phyloP scores from a whole-genome alignment of 1,140 invertebrate species.

The Hestina assimilis region DNA sequence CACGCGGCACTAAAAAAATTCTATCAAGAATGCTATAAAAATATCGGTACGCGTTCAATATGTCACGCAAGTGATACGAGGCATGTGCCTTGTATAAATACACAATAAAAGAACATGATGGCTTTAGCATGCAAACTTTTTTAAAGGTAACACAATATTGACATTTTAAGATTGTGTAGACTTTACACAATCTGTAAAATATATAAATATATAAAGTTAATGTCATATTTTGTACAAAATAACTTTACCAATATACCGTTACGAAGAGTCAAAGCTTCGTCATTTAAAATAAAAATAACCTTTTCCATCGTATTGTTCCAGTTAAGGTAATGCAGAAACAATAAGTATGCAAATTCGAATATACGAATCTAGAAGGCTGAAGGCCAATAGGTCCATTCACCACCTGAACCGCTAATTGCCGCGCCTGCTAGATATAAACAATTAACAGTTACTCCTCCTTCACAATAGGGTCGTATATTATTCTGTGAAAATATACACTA shows the following conservation, averaged over 20 bases:
- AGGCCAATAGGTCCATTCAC: constrained; percentile 64
- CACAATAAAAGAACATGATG: background rate
- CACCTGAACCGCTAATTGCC: constrained; percentile 72
- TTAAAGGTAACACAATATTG: too few relatives aligned
- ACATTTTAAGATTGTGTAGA: too few relatives aligned
- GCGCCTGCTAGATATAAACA: constrained; percentile 59
- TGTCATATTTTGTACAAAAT: too few relatives aligned
- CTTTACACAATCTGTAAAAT: too few relatives aligned
- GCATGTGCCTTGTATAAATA: constrained; percentile 25
- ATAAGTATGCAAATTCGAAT: constrained; percentile 60
- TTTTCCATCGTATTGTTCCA: constrained; percentile 44
- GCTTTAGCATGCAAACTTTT: too few relatives aligned
- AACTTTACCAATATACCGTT: too few relatives aligned
- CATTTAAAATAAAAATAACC: too few relatives aligned
- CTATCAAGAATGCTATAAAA: constrained; percentile 9
- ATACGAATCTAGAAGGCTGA: constrained; percentile 33
- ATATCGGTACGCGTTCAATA: constrained; percentile 21
- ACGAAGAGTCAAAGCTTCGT: too few relatives aligned
- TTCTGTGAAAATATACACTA: constrained; percentile 13
- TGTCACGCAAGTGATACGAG: constrained; percentile 27
- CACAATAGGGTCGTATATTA: constrained; percentile 55
- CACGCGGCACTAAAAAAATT: constrained; percentile 20
- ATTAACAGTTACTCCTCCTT: constrained; percentile 59
- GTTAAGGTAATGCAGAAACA: constrained; percentile 47
- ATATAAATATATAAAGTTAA: background rate